phyloP scores from a whole-genome alignment of 2,113 vertebrate genomes.

The Etia nguti region DNA sequence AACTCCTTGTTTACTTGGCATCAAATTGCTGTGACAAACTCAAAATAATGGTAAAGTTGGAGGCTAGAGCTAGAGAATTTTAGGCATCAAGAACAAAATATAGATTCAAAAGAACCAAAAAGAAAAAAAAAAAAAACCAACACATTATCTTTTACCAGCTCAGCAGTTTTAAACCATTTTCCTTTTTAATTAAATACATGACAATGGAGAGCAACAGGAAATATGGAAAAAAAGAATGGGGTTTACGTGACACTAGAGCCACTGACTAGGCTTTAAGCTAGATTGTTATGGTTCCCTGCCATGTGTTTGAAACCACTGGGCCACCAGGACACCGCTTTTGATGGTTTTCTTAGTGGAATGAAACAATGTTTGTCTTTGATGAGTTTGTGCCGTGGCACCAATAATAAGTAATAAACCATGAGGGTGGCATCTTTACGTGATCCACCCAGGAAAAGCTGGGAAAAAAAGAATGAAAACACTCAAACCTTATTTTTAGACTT shows the following conservation, averaged over 20 bases:
- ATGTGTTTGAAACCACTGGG: slow-evolving; percentile 13
- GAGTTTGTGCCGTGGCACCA: slow-evolving; percentile 17
- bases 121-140: background rate
- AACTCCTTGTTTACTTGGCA: background rate
- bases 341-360: slow-evolving; percentile 14
- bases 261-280: background rate
- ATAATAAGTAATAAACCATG: slow-evolving; percentile 7
- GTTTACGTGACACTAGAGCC: background rate
- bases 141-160: background rate
- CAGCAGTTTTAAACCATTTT: background rate
- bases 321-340: slow-evolving; percentile 18
- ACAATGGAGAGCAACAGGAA: background rate
- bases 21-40: background rate
- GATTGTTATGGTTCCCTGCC: background rate
- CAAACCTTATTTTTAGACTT: background rate
- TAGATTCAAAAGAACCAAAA: background rate
- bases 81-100: background rate
- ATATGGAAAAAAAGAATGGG: background rate
- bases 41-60: background rate
- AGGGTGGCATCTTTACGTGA: background rate
- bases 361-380: slow-evolving; percentile 28
- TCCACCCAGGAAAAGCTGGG: background rate
- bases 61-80: background rate
- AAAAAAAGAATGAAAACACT: background rate
- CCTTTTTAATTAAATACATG: slow-evolving; percentile 1